phyloP scores from a whole-genome alignment of 2,888 invertebrate species.

The Germaria angustata region DNA sequence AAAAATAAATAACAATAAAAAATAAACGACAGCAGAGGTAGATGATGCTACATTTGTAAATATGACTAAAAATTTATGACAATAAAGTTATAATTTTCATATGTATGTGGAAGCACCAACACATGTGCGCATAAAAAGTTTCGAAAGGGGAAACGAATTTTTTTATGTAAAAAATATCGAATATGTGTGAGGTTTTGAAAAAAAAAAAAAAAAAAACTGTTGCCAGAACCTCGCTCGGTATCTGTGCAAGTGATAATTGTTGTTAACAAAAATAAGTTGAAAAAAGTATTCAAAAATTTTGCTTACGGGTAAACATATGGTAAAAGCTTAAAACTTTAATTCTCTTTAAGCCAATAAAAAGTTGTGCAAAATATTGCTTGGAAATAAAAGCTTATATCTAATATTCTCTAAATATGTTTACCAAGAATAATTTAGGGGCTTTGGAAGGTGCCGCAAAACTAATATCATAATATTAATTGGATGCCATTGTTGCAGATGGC shows the following conservation, averaged over 20 bases:
- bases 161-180: neutral
- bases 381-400: neutral
- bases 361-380: neutral
- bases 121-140: slow-evolving; percentile 6
- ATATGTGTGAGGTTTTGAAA: neutral
- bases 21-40: slow-evolving; percentile 17
- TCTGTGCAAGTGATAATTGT: slow-evolving; percentile 48
- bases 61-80: slow-evolving; percentile 38
- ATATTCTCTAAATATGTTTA: neutral
- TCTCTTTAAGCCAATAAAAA: slow-evolving; percentile 41
- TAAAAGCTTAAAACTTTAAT: slow-evolving; percentile 34
- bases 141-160: slow-evolving; percentile 12
- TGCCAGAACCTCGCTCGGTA: neutral
- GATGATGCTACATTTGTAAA: slow-evolving; percentile 30
- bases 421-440: neutral
- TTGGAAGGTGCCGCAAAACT: neutral
- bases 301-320: slow-evolving; percentile 12
- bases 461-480: too few relatives aligned
- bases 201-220: slow-evolving; percentile 26
- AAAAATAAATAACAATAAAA: neutral
- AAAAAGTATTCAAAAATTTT: neutral
- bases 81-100: slow-evolving; percentile 53
- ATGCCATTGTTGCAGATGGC: too few relatives aligned
- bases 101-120: neutral
- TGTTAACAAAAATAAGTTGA: slow-evolving; percentile 42